Evolutionary conservation across 2,888 invertebrate species (phyloP), one percentile per base, ranked within the genome.

Genomic region (Leptinotarsa rubiginosa): DNA sequence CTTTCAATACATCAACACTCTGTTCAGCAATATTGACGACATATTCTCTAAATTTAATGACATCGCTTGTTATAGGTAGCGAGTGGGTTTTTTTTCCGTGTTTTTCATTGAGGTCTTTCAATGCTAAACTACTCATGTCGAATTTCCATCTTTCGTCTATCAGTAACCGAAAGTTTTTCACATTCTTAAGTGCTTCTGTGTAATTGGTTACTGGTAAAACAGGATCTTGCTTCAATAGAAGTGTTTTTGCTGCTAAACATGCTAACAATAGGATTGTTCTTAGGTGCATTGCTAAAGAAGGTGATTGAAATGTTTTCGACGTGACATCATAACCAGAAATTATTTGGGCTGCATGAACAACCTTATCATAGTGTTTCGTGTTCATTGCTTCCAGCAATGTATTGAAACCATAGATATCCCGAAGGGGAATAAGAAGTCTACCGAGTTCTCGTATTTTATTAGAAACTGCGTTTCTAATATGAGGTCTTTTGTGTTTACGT

Each of bases 401-500:
- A 66, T 78, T 20, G 16, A 73, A 50, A 56, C 71, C 65, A 65
- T 73, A 69, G 65, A 62, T 69, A 49, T 73, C 69, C 54, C 25
- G 73, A 15, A 82, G 68, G 22, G 78, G 73, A 64, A 81, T 71
- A 0, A 82, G 65, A 20, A 81, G 76, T 72, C 81, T 79, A 47
- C 78, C 79, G 15, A 81, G 65, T 77, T 81, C 80, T 66, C 79
- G 22, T 47, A 82, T 71, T 77, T 81, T 81, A 73, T 82, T 82
- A 22, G 76, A 74, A 25, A 81, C 79, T n/a, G 72, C 73, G 75
- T 75, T 76, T 74, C 70, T 78, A 59, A 81, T 82, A 72, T 82
- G 81, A 12, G 81, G 78, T 67, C 79, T 75, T 76, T 77, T 82
- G 59, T 82, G 81, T 72, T 81, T 81, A 25, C 77, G 41, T n/a